Evolutionary conservation across 92 coral and sea anemone genomes (phyloP).

Genomic region (Nematostella vectensis): DNA sequence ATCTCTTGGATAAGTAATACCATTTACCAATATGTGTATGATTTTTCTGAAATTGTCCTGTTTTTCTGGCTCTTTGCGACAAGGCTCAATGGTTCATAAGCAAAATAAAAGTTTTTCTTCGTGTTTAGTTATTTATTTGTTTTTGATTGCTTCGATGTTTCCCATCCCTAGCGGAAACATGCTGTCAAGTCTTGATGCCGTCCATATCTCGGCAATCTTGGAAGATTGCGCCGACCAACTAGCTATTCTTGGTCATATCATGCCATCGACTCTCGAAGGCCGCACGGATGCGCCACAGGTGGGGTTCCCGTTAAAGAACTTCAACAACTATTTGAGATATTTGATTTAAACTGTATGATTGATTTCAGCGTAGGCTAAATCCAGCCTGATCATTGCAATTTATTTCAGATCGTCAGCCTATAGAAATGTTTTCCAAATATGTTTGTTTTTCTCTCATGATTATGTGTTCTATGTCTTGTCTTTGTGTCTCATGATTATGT

Average conservation of each 20-base stretch:
- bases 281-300: constrained; percentile 79
- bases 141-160: background rate
- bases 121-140: background rate
- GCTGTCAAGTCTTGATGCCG: constrained; percentile 82
- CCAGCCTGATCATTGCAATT: too few species aligned
- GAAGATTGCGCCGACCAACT: constrained; percentile 96
- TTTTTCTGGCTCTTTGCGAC: background rate
- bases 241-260: constrained; percentile 91
- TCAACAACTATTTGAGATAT: too few species aligned
- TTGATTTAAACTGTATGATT: too few species aligned
- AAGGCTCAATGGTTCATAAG: background rate
- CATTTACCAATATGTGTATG: too few species aligned
- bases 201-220: constrained; percentile 81
- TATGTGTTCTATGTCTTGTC: too few species aligned
- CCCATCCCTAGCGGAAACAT: constrained; percentile 11
- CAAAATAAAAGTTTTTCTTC: background rate
- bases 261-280: constrained; percentile 86
- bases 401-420: too few species aligned
- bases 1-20: too few species aligned
- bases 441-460: too few species aligned
- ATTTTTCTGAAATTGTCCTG: background rate
- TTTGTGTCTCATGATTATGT: too few species aligned
- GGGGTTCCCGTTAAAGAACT: background rate
- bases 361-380: too few species aligned
- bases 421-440: too few species aligned